These are phyloP conservation scores for Tricholaema leucomelas DNA, from an alignment of 2,113 vertebrate genomes.

Conservation along the genomic window DNA sequence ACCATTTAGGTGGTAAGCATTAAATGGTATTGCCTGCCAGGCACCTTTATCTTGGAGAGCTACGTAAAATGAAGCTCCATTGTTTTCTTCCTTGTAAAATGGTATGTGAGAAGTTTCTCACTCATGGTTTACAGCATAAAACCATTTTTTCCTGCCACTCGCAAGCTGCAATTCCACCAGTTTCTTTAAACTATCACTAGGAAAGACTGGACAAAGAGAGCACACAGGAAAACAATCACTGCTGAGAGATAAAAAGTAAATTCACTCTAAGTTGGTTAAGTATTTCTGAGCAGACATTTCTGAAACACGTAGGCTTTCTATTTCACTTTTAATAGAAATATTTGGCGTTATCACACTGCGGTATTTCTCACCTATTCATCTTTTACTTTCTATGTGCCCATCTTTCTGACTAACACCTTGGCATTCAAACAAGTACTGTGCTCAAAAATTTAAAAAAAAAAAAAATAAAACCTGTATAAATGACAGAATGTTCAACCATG, in stretches of 20 bases:
- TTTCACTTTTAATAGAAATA: slow-evolving; percentile 73
- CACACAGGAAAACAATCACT: slow-evolving; percentile 23
- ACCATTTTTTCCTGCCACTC: neutral
- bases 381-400: slow-evolving; percentile 71
- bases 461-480: slow-evolving; percentile 86
- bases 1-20: slow-evolving; percentile 54
- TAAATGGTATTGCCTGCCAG: slow-evolving; percentile 41
- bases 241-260: slow-evolving; percentile 57
- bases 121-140: slow-evolving; percentile 12
- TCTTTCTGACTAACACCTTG: slow-evolving; percentile 83
- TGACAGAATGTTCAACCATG: slow-evolving; percentile 83
- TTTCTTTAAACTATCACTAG: neutral
- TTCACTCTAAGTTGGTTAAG: slow-evolving; percentile 35
- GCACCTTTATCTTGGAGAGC: slow-evolving; percentile 23
- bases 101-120: slow-evolving; percentile 2
- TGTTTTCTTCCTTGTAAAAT: slow-evolving; percentile 20
- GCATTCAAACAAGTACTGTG: slow-evolving; percentile 81
- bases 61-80: neutral
- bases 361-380: slow-evolving; percentile 79
- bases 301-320: slow-evolving; percentile 56
- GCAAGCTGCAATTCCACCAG: neutral
- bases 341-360: slow-evolving; percentile 70
- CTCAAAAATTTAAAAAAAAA: slow-evolving; percentile 77
- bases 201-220: slow-evolving; percentile 56
- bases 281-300: slow-evolving; percentile 66